Evolutionary conservation across 64 coral and sea anemone species (phyloP).

Genomic region (Montipora efflorescens): DNA sequence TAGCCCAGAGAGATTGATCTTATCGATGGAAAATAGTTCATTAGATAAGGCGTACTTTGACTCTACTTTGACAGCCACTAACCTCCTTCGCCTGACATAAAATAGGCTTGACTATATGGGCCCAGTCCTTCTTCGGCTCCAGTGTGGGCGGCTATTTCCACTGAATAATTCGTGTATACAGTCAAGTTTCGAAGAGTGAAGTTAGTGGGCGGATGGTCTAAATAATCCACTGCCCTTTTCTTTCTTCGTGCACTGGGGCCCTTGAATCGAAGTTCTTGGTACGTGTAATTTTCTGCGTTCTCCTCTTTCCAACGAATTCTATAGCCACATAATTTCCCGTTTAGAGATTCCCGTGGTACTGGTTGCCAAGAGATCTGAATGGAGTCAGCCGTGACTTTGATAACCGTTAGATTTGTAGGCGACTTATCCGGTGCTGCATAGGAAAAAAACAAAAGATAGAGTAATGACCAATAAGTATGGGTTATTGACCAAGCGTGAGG

Average conservation of each 20-base stretch:
- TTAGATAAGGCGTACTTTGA: neutral
- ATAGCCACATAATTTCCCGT: neutral
- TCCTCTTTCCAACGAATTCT: neutral
- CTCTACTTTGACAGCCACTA: neutral
- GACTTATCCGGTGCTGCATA: neutral
- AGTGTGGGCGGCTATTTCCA: constrained; percentile 57
- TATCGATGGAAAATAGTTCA: too few species aligned
- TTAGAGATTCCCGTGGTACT: neutral
- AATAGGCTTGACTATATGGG: neutral
- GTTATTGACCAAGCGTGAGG: too few species aligned
- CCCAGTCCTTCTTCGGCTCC: neutral
- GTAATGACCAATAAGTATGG: neutral
- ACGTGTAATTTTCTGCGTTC: neutral
- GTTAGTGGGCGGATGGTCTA: neutral
- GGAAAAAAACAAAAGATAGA: neutral
- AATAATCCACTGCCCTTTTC: neutral
- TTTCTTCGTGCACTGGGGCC: neutral
- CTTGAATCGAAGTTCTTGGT: too few species aligned
- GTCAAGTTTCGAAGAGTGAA: constrained; percentile 22
- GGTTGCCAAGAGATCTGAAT: neutral
- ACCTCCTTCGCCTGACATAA: constrained; percentile 67
- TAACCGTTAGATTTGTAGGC: neutral
- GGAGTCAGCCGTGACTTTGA: neutral
- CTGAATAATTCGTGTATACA: constrained; percentile 75
- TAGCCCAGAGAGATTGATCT: too few species aligned